Evolutionary conservation across 2,113 vertebrate species (phyloP), one percentile per base, ranked within the genome.

Genomic region (Amia ocellicauda): DNA sequence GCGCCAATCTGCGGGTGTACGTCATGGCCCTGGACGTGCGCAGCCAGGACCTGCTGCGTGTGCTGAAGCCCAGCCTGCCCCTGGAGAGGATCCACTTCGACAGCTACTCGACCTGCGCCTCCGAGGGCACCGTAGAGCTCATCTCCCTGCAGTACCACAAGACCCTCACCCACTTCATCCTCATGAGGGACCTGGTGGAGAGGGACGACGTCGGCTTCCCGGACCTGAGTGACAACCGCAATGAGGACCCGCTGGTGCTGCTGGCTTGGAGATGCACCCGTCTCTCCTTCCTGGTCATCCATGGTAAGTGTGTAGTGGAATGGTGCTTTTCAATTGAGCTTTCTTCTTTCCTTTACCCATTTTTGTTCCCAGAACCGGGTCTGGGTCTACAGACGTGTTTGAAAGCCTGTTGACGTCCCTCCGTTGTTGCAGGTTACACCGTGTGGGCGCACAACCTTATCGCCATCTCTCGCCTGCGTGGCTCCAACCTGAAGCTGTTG

Each of bases 391-490:
- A n/a, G n/a, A n/a, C n/a, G n/a, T n/a, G n/a, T n/a, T n/a, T n/a
- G n/a, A n/a, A n/a, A n/a, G n/a, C n/a, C n/a, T n/a, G n/a, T n/a
- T n/a, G n/a, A n/a, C 13, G 11, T 4, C 13, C 42, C 0, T 64
- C 27, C 66, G 47, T 11, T 28, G 42, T 63, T 8, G 4, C 29
- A 98, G 96, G 95, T 83, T 98, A 98, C 84, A 97, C 91, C 0
- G 90, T 98, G 63, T 99, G 96, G 96, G 94, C 96, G 63, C 95
- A 99, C 82, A 99, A 98, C 77, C 87, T 99, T 69, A 95, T 99
- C 69, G 97, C 97, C 80, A 95, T 99, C 68, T 94, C 97, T 71
- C 93, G 97, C 27, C 93, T 99, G 78, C 93, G 95, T 63, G 95
- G 96, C 79, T 93, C 93, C 77, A 92, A 93, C 76, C 89, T 99